phyloP scores from a whole-genome alignment of 2,113 vertebrate genomes.

The Malurus alboscapulatus region DNA sequence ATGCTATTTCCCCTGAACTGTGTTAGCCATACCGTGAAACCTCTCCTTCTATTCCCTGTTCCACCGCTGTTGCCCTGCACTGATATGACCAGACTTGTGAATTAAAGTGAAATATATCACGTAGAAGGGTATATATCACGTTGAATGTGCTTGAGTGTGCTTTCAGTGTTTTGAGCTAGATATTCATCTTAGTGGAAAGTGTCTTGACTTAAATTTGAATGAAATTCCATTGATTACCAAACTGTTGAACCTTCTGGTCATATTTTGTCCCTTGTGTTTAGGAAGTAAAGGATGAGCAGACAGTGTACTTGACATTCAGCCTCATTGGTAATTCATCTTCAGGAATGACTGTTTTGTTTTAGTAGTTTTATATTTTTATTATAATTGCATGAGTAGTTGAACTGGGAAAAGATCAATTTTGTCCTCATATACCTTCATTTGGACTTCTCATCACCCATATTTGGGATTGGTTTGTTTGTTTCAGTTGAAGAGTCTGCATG shows the following conservation, averaged over 20 bases:
- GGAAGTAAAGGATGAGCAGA: not conserved
- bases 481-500: not conserved
- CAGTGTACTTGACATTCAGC: not conserved
- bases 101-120: not conserved
- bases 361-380: not conserved
- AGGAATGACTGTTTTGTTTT: not conserved
- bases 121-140: not conserved
- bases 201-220: not conserved
- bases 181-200: not conserved
- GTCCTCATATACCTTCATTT: not conserved
- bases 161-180: not conserved
- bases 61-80: not conserved
- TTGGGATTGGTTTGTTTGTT: not conserved
- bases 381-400: not conserved
- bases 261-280: not conserved
- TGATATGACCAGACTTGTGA: not conserved
- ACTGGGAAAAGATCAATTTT: not conserved
- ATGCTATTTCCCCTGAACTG: not conserved
- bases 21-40: not conserved
- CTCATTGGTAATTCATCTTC: not conserved
- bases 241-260: not conserved
- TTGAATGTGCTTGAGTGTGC: not conserved
- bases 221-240: not conserved
- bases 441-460: not conserved
- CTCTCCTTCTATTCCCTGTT: not conserved